A percentile compares a stretch with the other conserved stretches of the same genome.
Conservation (phyloP, 2,888 invertebrate genomes). For the Pterostichus madidus region DNA sequence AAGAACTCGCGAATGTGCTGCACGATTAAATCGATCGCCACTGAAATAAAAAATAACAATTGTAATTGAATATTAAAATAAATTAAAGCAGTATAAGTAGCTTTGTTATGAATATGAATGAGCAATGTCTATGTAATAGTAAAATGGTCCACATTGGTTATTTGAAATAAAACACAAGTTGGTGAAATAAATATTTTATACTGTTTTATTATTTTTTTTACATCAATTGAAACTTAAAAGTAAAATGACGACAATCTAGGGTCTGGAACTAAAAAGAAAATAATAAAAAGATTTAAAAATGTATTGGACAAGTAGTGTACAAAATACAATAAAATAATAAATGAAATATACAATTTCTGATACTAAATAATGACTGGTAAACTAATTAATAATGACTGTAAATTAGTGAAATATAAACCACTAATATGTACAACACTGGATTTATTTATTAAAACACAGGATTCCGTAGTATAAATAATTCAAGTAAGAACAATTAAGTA, state of each 20-base stretch:
- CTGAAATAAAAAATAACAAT: slow-evolving; percentile 81
- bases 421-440: too few relatives aligned
- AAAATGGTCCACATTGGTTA: too few relatives aligned
- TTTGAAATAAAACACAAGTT: slow-evolving; percentile 2
- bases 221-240: too few relatives aligned
- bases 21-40: slow-evolving; percentile 98
- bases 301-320: not conserved
- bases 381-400: too few relatives aligned
- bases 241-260: not conserved
- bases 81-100: not conserved
- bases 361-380: too few relatives aligned
- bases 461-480: not conserved
- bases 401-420: too few relatives aligned
- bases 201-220: too few relatives aligned
- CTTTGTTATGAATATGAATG: too few relatives aligned
- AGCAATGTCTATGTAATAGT: too few relatives aligned
- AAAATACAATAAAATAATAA: slow-evolving; percentile 1
- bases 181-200: not conserved
- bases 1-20: slow-evolving; percentile 97
- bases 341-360: not conserved
- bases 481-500: slow-evolving; percentile 2
- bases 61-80: not conserved
- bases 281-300: not conserved
- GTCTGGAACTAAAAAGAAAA: not conserved
- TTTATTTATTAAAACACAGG: too few relatives aligned